phyloP scores from a whole-genome alignment of 2,888 invertebrate species.

The Iphiclides podalirius region DNA sequence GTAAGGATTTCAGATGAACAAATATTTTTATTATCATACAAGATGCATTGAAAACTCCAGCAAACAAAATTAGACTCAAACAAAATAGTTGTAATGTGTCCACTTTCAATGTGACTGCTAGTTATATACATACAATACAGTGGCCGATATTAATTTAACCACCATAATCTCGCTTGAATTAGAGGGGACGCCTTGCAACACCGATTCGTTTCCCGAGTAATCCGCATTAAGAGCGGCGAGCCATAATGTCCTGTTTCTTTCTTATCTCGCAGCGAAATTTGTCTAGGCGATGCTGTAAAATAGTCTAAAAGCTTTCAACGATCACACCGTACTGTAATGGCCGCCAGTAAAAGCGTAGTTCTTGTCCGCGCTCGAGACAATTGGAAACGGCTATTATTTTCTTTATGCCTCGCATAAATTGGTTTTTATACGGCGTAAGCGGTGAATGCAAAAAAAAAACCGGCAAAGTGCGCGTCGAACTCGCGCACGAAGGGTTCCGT shows the following conservation, averaged over 20 bases:
- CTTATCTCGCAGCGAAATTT: conserved; percentile 75
- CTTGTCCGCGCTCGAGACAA: neutral
- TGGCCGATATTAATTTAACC: conserved; percentile 47
- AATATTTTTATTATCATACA: too few species aligned
- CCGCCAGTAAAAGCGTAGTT: neutral
- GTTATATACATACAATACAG: too few species aligned
- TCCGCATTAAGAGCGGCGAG: conserved; percentile 65
- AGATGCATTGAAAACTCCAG: too few species aligned
- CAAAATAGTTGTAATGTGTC: too few species aligned
- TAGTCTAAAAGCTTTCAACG: conserved; percentile 47
- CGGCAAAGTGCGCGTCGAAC: too few species aligned
- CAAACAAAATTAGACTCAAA: too few species aligned
- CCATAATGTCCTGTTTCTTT: conserved; percentile 71
- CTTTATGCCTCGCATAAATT: neutral
- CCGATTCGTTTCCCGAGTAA: conserved; percentile 57
- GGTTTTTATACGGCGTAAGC: neutral
- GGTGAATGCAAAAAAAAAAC: too few species aligned
- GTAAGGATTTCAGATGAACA: too few species aligned
- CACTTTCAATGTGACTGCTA: too few species aligned
- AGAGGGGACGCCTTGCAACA: conserved; percentile 48
- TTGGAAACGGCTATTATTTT: neutral
- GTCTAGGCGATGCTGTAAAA: conserved; percentile 74
- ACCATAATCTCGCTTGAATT: conserved; percentile 59
- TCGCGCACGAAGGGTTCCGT: too few species aligned
- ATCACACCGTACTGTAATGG: conserved; percentile 43